A percentile compares a stretch with the other conserved stretches of the same genome.
phyloP scores from a whole-genome alignment of 2,888 invertebrate species.

The Drosophila parthenogenetica region DNA sequence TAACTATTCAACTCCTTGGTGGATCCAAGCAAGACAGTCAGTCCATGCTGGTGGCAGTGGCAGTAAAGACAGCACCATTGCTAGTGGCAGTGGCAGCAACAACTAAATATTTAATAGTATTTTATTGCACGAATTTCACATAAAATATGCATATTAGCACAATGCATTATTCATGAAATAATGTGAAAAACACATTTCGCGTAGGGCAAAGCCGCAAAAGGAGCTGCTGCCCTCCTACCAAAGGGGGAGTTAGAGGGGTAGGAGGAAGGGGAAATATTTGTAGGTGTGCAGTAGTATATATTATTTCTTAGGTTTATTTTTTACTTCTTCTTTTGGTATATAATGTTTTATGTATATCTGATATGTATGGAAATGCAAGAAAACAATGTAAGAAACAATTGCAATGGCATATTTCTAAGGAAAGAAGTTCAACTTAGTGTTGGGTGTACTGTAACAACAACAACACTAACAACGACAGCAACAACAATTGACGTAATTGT shows the following conservation, averaged over 20 bases:
- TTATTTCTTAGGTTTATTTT: slow-evolving; percentile 32
- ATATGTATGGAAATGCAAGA: slow-evolving; percentile 63
- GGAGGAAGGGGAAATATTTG: slow-evolving; percentile 5
- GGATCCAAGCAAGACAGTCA: slow-evolving; percentile 34
- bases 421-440: slow-evolving; percentile 52
- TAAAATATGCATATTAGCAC: slow-evolving; percentile 84
- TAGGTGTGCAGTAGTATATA: slow-evolving; percentile 14
- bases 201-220: slow-evolving; percentile 57
- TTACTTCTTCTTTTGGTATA: slow-evolving; percentile 9
- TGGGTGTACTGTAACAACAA: slow-evolving; percentile 25
- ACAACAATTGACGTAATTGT: slow-evolving; percentile 60
- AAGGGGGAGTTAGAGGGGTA: neutral
- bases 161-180: slow-evolving; percentile 84
- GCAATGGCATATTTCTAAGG: slow-evolving; percentile 55
- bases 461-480: slow-evolving; percentile 33
- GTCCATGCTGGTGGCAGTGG: slow-evolving; percentile 36
- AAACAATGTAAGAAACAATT: slow-evolving; percentile 56
- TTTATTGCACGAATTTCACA: slow-evolving; percentile 84
- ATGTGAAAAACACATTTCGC: slow-evolving; percentile 82
- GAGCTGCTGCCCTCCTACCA: slow-evolving; percentile 27
- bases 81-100: slow-evolving; percentile 45
- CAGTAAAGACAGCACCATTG: slow-evolving; percentile 1
- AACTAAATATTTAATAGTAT: slow-evolving; percentile 85
- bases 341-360: slow-evolving; percentile 31
- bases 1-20: slow-evolving; percentile 55